A percentile compares a stretch with the other conserved stretches of the same genome.
Conservation (phyloP, 2,797 vertebrate species). For the Amniataba percoides region DNA sequence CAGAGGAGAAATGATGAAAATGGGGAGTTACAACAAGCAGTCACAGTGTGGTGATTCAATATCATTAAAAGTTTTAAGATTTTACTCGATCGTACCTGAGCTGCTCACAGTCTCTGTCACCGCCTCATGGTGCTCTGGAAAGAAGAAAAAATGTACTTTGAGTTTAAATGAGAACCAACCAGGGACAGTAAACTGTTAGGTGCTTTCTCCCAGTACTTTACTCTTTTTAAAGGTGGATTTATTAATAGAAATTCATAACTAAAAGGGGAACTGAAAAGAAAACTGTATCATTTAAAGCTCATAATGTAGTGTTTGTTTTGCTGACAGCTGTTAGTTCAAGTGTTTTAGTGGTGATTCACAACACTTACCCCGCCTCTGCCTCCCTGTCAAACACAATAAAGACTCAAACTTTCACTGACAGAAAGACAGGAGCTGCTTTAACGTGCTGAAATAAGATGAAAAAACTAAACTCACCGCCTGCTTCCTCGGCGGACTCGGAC, state of each 20-base stretch:
- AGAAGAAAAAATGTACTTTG: constrained; percentile 14
- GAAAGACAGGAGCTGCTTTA: not conserved
- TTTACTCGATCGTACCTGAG: constrained; percentile 59
- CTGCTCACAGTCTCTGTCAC: constrained; percentile 51
- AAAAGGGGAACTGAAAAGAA: not conserved
- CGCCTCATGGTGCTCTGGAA: constrained; percentile 63
- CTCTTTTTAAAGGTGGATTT: too few species aligned
- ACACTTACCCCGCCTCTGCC: constrained; percentile 63
- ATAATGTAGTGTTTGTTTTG: constrained; percentile 11
- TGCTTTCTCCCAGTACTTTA: too few species aligned
- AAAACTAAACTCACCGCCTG: constrained; percentile 59
- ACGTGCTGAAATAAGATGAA: not conserved
- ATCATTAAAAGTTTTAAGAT: not conserved
- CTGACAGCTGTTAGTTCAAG: not conserved
- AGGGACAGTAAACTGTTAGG: not conserved
- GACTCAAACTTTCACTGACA: constrained; percentile 1
- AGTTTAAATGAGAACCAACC: not conserved
- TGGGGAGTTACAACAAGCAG: not conserved
- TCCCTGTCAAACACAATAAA: constrained; percentile 51
- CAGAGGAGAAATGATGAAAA: constrained; percentile 14
- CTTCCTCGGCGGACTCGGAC: constrained; percentile 71
- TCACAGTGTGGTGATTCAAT: not conserved
- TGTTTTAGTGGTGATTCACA: not conserved
- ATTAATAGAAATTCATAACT: not conserved
- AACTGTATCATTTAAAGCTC: not conserved